Evolutionary conservation across 2,888 invertebrate species (phyloP).

Genomic region (Pachydiplax longipennis): DNA sequence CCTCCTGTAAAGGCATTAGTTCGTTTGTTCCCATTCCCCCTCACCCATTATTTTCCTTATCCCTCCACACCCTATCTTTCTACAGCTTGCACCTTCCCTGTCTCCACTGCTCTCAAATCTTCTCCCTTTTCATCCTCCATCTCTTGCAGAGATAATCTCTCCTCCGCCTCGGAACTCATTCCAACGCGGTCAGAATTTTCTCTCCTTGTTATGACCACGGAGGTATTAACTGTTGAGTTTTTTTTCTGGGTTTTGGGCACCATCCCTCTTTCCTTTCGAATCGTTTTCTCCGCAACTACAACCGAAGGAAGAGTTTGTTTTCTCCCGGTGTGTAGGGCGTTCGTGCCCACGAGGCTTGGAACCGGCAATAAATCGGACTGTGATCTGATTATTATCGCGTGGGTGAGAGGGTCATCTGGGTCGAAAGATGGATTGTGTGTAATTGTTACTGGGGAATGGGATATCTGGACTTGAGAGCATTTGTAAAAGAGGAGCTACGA

Average conservation of each 20-base stretch:
- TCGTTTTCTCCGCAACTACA: neutral
- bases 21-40: neutral
- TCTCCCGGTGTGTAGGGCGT: neutral
- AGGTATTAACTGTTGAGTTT: neutral
- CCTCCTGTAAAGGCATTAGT: neutral
- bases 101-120: neutral
- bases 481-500: too few relatives aligned
- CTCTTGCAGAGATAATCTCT: neutral
- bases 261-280: neutral
- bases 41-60: neutral
- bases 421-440: neutral
- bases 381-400: neutral
- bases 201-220: slow-evolving; percentile 2
- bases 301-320: neutral
- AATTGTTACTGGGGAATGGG: too few relatives aligned
- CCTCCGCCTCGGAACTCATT: neutral
- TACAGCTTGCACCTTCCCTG: neutral
- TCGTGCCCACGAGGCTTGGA: neutral
- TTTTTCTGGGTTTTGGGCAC: neutral
- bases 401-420: neutral
- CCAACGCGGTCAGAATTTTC: neutral
- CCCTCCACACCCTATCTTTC: neutral
- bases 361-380: neutral
- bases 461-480: too few relatives aligned
- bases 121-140: neutral